phyloP scores from a whole-genome alignment of 2,888 invertebrate genomes.

The Cistogaster globosa region DNA sequence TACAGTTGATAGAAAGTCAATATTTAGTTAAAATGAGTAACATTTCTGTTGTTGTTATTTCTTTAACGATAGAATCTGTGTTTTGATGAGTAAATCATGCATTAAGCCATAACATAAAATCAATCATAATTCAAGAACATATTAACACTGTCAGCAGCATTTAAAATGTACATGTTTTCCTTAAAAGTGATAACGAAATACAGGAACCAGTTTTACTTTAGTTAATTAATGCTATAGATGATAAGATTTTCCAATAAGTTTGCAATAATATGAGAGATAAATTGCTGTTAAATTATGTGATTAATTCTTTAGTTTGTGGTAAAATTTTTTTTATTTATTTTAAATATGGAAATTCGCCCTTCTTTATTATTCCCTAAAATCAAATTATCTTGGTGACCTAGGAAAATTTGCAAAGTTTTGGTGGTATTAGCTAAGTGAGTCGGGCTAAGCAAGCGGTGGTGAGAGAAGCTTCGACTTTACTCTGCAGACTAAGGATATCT shows the following conservation, averaged over 20 bases:
- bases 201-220: neutral
- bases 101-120: constrained; percentile 63
- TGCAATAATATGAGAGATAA: no score
- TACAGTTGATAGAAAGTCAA: neutral
- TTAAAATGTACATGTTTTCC: constrained; percentile 8
- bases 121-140: constrained; percentile 63
- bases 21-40: neutral
- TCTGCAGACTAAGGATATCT: no score
- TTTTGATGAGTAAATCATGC: constrained; percentile 60
- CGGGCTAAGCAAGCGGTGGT: no score
- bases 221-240: neutral
- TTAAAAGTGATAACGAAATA: neutral
- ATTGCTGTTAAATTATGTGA: no score
- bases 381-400: no score
- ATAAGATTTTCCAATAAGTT: neutral
- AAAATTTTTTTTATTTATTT: no score
- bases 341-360: no score
- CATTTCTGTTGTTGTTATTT: neutral
- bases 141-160: constrained; percentile 44
- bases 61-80: constrained; percentile 51
- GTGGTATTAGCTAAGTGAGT: no score
- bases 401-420: no score
- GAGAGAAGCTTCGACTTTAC: no score
- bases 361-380: no score
- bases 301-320: no score